phyloP scores from a whole-genome alignment of 2,888 invertebrate species.

The Yponomeuta sedellus region DNA sequence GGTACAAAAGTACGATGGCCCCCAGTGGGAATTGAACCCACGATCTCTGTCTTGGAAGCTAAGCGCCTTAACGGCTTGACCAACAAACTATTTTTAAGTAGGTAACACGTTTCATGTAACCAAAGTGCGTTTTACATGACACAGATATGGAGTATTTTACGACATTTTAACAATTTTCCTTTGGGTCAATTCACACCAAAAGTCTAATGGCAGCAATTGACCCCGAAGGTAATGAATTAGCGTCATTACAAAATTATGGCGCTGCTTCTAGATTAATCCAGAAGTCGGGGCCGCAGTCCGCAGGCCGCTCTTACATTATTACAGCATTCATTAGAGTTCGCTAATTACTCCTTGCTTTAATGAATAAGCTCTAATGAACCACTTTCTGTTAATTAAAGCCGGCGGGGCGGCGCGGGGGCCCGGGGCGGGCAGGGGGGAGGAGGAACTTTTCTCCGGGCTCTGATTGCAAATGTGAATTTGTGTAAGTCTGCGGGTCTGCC shows the following conservation, averaged over 20 bases:
- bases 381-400: conserved; percentile 94
- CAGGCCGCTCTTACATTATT: conserved; percentile 82
- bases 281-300: conserved; percentile 69
- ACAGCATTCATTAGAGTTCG: conserved; percentile 90
- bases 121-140: no score
- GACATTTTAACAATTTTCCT: no score
- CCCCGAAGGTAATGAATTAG: conserved; percentile 60
- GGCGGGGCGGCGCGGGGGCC: conserved; percentile 50
- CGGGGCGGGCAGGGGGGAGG: conserved; percentile 34
- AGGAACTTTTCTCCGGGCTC: conserved; percentile 71
- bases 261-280: conserved; percentile 72
- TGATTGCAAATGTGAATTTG: conserved; percentile 78
- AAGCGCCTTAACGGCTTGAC: no score
- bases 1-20: no score
- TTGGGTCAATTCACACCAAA: no score
- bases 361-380: conserved; percentile 94
- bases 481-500: conserved; percentile 72
- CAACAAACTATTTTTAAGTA: no score
- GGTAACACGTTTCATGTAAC: no score
- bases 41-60: no score
- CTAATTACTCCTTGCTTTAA: conserved; percentile 93
- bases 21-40: no score
- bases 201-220: conserved; percentile 38
- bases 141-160: no score
- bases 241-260: conserved; percentile 71